phyloP scores from a whole-genome alignment of 2,888 invertebrate species.

The Oscheius sp. region DNA sequence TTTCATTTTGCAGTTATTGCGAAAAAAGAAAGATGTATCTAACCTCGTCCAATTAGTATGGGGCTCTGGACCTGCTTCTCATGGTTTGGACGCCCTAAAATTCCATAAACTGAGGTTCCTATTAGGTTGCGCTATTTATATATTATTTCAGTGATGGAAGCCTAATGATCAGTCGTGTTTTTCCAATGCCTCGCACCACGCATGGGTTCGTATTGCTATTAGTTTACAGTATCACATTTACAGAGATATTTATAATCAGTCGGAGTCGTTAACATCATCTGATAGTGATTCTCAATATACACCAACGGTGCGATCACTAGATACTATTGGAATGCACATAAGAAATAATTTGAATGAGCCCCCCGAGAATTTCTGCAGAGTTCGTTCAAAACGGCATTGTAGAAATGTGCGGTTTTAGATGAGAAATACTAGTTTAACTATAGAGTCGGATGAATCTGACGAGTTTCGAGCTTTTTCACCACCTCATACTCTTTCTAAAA shows the following conservation, averaged over 20 bases:
- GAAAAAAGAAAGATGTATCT: slow-evolving; percentile 39
- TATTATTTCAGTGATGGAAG: slow-evolving; percentile 54
- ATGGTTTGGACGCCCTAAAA: slow-evolving; percentile 58
- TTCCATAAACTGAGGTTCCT: slow-evolving; percentile 56
- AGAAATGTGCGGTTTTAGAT: slow-evolving; percentile 35
- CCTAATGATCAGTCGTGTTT: slow-evolving; percentile 60
- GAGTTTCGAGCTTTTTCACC: slow-evolving; percentile 60
- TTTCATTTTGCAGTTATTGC: slow-evolving; percentile 39
- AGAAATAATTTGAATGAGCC: slow-evolving; percentile 41
- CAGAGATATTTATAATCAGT: slow-evolving; percentile 12
- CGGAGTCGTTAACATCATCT: slow-evolving; percentile 45
- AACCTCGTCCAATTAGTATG: slow-evolving; percentile 59
- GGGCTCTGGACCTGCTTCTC: slow-evolving; percentile 56
- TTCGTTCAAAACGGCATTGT: not conserved
- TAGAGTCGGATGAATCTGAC: slow-evolving; percentile 33
- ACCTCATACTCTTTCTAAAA: slow-evolving; percentile 58
- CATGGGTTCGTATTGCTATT: not conserved
- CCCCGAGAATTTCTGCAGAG: slow-evolving; percentile 42
- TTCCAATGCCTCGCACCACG: slow-evolving; percentile 47
- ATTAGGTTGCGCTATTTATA: not conserved
- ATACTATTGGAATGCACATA: slow-evolving; percentile 39
- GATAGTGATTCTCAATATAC: slow-evolving; percentile 60
- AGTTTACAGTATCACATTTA: not conserved
- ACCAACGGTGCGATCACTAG: slow-evolving; percentile 60
- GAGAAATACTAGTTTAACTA: slow-evolving; percentile 47